Percentiles rank a stretch among this genome's conserved stretches.
Conservation (phyloP, 2,797 vertebrate genomes). For the Phylloscopus collybita region DNA sequence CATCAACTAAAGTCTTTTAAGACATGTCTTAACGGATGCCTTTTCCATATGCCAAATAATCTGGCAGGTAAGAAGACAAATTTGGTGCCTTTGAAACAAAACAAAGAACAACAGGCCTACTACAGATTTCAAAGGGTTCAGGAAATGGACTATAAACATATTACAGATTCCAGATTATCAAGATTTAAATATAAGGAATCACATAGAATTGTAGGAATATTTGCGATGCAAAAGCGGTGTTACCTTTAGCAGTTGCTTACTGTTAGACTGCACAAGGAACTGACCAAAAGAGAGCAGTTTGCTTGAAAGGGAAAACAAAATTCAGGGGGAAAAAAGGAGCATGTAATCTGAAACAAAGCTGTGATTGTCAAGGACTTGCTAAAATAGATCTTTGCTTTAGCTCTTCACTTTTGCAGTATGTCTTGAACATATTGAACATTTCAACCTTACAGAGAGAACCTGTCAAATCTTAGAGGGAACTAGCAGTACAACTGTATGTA, state of each 20-base stretch:
- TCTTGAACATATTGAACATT: neutral
- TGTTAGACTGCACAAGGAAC: neutral
- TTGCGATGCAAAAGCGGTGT: neutral
- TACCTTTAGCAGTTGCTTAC: neutral
- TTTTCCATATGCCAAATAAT: neutral
- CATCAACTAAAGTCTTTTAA: neutral
- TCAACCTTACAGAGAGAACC: neutral
- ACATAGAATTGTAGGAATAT: neutral
- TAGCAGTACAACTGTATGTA: neutral
- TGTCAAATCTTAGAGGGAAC: neutral
- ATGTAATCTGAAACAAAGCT: neutral
- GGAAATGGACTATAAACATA: neutral
- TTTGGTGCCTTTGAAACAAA: neutral
- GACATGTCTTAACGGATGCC: constrained; percentile 4
- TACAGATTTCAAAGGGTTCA: neutral
- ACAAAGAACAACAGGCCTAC: neutral
- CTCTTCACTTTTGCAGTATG: neutral
- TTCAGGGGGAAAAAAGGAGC: neutral
- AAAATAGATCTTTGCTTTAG: neutral
- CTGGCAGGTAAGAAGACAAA: constrained; percentile 14
- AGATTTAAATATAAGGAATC: neutral
- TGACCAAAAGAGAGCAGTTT: neutral
- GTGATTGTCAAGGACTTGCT: neutral
- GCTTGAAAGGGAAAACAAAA: neutral
- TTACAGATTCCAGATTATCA: neutral